Evolutionary conservation across 2,888 invertebrate genomes (phyloP).

Genomic region (Spilosoma lubricipeda): DNA sequence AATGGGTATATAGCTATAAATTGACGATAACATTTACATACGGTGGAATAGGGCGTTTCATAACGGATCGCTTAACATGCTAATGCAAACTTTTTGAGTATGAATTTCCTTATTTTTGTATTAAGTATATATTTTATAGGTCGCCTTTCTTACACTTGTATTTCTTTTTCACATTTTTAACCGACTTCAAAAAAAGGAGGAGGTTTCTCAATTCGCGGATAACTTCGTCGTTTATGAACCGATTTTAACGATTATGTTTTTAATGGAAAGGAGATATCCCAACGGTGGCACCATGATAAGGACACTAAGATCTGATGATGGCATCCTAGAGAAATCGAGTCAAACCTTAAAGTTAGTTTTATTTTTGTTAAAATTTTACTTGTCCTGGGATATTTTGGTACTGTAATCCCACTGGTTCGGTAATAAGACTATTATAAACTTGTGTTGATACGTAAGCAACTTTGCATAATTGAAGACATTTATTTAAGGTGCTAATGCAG

Average conservation of each 20-base stretch:
- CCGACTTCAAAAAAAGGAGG: no score
- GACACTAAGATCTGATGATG: no score
- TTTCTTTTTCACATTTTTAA: neutral
- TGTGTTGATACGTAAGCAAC: neutral
- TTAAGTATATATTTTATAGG: conserved; percentile 43
- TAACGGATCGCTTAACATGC: conserved; percentile 77
- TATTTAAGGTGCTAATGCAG: neutral
- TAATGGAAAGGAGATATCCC: no score
- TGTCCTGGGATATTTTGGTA: neutral
- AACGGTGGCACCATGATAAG: no score
- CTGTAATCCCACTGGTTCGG: no score
- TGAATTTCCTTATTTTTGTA: conserved; percentile 61
- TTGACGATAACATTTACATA: conserved; percentile 81
- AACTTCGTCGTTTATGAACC: no score
- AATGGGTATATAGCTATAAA: conserved; percentile 81
- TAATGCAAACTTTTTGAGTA: conserved; percentile 58
- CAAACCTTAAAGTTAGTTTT: no score
- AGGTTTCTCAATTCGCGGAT: no score
- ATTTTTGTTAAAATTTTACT: no score
- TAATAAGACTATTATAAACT: neutral
- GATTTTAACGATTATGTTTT: no score
- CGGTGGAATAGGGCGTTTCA: conserved; percentile 69
- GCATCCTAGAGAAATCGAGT: no score
- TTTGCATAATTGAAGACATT: no score
- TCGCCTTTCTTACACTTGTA: neutral